A percentile compares a stretch with the other conserved stretches of the same genome.
Conservation (phyloP, 2,888 invertebrate genomes). For the Cenopis cana region DNA sequence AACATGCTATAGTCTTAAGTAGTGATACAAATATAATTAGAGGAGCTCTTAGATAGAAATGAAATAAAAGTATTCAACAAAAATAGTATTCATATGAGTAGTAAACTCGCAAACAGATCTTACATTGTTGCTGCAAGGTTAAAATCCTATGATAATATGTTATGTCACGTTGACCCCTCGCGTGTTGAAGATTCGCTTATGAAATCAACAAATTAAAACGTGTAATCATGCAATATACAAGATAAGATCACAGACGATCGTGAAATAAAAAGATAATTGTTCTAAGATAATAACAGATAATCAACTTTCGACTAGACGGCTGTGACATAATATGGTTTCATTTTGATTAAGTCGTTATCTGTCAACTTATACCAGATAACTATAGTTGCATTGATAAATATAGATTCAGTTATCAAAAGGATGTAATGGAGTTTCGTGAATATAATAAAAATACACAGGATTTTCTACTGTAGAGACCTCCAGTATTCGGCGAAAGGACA, state of each 20-base stretch:
- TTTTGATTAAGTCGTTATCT: conserved; percentile 20
- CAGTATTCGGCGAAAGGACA: no score
- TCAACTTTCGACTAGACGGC: conserved; percentile 17
- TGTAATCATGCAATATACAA: conserved; percentile 23
- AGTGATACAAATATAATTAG: no score
- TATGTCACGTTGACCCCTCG: conserved; percentile 22
- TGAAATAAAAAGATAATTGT: conserved; percentile 30
- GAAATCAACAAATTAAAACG: conserved; percentile 32
- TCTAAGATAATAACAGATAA: conserved; percentile 29
- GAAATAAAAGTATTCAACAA: no score
- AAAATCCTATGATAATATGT: conserved; percentile 18
- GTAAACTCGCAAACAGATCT: neutral
- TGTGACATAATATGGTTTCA: conserved; percentile 28
- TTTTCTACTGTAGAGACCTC: no score
- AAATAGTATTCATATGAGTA: no score
- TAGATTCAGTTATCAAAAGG: conserved; percentile 3
- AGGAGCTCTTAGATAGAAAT: no score
- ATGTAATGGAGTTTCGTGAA: conserved; percentile 1
- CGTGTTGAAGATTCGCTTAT: conserved; percentile 28
- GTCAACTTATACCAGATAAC: conserved; percentile 3
- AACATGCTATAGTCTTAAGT: no score
- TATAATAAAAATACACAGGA: neutral
- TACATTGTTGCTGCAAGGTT: conserved; percentile 5
- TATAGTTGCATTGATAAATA: conserved; percentile 9
- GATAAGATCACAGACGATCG: conserved; percentile 26